Base-by-base conservation (phyloP, 2,797 vertebrate species). In the Microcaecilia unicolor region DNA sequence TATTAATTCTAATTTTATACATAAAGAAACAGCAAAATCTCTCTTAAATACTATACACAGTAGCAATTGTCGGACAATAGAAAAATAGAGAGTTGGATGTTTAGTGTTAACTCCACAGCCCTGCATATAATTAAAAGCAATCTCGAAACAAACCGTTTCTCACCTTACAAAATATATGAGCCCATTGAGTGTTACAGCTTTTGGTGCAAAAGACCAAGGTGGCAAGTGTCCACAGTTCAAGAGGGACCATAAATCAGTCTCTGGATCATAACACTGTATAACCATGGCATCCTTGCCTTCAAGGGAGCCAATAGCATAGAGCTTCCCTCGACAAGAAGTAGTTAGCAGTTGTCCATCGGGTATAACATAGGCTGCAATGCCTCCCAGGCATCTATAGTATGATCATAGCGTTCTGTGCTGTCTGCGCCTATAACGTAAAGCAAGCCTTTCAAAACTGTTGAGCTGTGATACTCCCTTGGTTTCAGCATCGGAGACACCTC, bases 281-380 rank as follows among this genome's bases (percentile, higher is more conserved):
- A 89, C 85, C 93, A 98, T 96, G 37, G 86, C 84, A 48, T 97
- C 93, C 26, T 97, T 89, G 8, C 86, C 86, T 0, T 93, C 85
- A 62, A 98, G 78, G 1, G 88, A 96, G 55, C 96, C 96, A 0
- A 91, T 91, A 53, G 95, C 93, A 0, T 92, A 98, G 2, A 98
- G 85, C 9, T 80, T 86, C 2, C 92, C 90, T 0, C 71, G 74
- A 69, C 91, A 97, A 0, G 90, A 72, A 1, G 93, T 92, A 65
- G 92, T 96, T 55, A 94, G 60, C 95, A 98, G 83, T 98, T 97
- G 75, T 97, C 93, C 94, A 98, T 93, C 28, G 94, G 70, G 58
- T 89, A 90, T n/a, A 80, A 74, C 93, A 99, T 96, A 13, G 90
- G 78, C n/a, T 82, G 83, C 40, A 98, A 55, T 1, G 85, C 70